Evolutionary conservation across 2,797 vertebrate species (phyloP).

Genomic region (Lindbergichthys nudifrons): DNA sequence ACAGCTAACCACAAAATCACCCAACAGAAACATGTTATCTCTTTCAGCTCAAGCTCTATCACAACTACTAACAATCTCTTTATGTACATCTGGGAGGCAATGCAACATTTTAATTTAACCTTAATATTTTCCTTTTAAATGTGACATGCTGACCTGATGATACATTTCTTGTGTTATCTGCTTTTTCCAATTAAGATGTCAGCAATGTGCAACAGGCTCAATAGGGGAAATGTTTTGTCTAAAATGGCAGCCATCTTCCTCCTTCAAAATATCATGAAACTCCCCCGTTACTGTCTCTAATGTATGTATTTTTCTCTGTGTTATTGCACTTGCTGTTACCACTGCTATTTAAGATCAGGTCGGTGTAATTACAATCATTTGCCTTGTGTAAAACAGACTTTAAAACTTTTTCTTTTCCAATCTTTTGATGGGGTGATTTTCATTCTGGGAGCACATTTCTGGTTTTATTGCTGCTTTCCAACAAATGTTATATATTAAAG

Average conservation of each 20-base stretch:
- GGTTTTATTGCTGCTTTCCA: slow-evolving; percentile 56
- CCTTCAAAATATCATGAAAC: slow-evolving; percentile 4
- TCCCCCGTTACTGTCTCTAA: slow-evolving; percentile 19
- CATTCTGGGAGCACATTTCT: slow-evolving; percentile 57
- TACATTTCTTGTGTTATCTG: slow-evolving; percentile 11
- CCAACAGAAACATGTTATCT: slow-evolving; percentile 7
- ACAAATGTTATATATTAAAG: slow-evolving; percentile 38
- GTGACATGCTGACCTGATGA: slow-evolving; percentile 11
- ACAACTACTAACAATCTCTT: slow-evolving; percentile 6
- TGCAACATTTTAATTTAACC: slow-evolving; percentile 10
- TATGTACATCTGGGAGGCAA: slow-evolving; percentile 14
- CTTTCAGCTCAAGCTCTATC: slow-evolving; percentile 17
- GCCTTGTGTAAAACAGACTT: slow-evolving; percentile 18
- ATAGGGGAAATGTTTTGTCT: neutral
- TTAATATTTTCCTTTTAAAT: slow-evolving; percentile 26
- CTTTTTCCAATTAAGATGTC: slow-evolving; percentile 10
- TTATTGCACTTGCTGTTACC: slow-evolving; percentile 35
- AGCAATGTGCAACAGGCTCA: slow-evolving; percentile 15
- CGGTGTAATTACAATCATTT: slow-evolving; percentile 7
- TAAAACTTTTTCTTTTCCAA: slow-evolving; percentile 25
- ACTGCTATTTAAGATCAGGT: slow-evolving; percentile 23
- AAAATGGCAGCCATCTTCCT: neutral
- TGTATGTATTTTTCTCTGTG: slow-evolving; percentile 21
- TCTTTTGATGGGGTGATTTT: slow-evolving; percentile 50
- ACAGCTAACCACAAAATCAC: slow-evolving; percentile 10